Conservation (phyloP, 2,888 invertebrate species). For the Agonopterix alstromeriana region DNA sequence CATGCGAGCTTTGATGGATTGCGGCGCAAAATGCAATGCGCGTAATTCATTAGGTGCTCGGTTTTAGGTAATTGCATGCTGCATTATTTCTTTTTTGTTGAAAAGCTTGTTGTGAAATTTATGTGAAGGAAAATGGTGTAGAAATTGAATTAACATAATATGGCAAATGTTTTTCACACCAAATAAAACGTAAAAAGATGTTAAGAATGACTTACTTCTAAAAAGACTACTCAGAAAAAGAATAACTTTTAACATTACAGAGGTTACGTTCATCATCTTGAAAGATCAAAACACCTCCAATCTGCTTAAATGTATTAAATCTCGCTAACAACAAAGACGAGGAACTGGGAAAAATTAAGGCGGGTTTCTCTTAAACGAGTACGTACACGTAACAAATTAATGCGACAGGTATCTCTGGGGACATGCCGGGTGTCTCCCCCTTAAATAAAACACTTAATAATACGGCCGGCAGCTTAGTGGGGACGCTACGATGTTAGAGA, state of each 20-base stretch:
- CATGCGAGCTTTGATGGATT: slow-evolving; percentile 50
- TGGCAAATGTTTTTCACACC: background rate
- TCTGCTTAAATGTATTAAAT: slow-evolving; percentile 42
- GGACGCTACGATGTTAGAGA: slow-evolving; percentile 40
- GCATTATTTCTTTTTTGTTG: no score
- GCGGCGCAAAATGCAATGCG: slow-evolving; percentile 36
- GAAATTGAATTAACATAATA: no score
- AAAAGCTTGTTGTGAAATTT: no score
- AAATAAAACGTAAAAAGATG: background rate
- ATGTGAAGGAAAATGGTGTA: no score
- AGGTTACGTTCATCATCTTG: no score
- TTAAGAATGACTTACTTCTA: no score
- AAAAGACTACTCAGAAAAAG: no score
- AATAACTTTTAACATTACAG: no score
- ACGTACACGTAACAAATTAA: slow-evolving; percentile 55
- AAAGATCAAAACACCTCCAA: slow-evolving; percentile 30
- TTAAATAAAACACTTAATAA: slow-evolving; percentile 71
- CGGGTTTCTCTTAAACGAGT: slow-evolving; percentile 22
- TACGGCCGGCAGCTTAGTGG: slow-evolving; percentile 48
- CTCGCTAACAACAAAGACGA: slow-evolving; percentile 37
- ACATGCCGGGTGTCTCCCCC: slow-evolving; percentile 42
- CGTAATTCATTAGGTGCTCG: slow-evolving; percentile 22
- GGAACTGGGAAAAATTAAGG: slow-evolving; percentile 39
- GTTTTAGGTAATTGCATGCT: background rate
- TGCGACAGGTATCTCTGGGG: slow-evolving; percentile 66